A percentile compares a stretch with the other conserved stretches of the same genome.
These are phyloP conservation scores for Adela reaumurella DNA, from an alignment of 2,888 invertebrate species.

Conservation along the genomic window DNA sequence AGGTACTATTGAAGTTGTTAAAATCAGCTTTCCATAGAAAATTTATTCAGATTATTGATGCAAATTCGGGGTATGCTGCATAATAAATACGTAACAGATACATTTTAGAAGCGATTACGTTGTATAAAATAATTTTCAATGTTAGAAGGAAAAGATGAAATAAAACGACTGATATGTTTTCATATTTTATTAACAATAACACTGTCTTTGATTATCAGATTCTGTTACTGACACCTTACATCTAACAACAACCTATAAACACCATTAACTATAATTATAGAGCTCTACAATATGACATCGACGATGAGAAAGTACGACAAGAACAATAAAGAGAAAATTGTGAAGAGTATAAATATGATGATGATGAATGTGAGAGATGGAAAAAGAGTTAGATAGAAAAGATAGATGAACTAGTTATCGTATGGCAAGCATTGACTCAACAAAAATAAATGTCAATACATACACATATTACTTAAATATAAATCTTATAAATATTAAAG, in stretches of 20 bases:
- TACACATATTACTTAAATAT: conserved; percentile 17
- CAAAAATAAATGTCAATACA: conserved; percentile 4
- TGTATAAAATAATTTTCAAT: too few relatives aligned
- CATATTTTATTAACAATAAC: not conserved
- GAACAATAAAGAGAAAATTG: too few relatives aligned
- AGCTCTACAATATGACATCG: too few relatives aligned
- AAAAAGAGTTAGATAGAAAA: not conserved
- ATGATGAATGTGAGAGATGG: not conserved
- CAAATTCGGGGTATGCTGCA: too few relatives aligned
- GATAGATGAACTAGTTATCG: not conserved
- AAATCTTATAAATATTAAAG: conserved; percentile 29
- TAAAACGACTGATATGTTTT: not conserved
- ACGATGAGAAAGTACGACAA: not conserved
- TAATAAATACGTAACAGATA: too few relatives aligned
- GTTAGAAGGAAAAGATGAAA: not conserved
- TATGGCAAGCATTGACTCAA: not conserved
- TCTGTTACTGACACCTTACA: too few relatives aligned
- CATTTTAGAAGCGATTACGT: too few relatives aligned
- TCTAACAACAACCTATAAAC: not conserved
- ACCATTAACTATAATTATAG: not conserved
- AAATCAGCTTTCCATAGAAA: too few relatives aligned
- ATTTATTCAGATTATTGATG: too few relatives aligned
- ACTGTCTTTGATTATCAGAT: too few relatives aligned
- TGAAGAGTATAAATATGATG: not conserved
- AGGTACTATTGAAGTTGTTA: too few relatives aligned